Conservation (phyloP, 2,888 invertebrate species). For the Sthenelais limicola region DNA sequence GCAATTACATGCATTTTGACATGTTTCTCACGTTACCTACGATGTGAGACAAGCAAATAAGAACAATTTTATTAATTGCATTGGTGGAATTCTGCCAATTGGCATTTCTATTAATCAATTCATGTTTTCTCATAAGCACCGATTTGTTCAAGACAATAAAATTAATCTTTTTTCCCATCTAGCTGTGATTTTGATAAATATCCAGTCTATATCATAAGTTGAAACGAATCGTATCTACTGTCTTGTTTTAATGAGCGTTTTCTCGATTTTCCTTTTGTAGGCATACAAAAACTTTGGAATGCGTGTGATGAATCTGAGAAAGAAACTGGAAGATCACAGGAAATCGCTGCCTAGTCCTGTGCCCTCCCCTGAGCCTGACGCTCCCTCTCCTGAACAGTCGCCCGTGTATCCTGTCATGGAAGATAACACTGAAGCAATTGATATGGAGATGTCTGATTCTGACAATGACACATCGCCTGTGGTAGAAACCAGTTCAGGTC, state of each 20-base stretch:
- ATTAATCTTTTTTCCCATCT: too few relatives aligned
- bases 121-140: too few relatives aligned
- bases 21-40: too few relatives aligned
- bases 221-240: not conserved
- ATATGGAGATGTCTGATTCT: constrained; percentile 66
- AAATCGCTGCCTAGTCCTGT: constrained; percentile 81
- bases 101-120: too few relatives aligned
- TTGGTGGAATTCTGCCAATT: too few relatives aligned
- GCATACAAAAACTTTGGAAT: constrained; percentile 95
- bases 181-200: too few relatives aligned
- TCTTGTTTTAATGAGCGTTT: not conserved
- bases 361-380: constrained; percentile 78
- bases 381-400: constrained; percentile 83
- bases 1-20: too few relatives aligned
- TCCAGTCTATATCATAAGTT: not conserved
- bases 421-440: constrained; percentile 70
- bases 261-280: constrained; percentile 73
- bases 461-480: constrained; percentile 16
- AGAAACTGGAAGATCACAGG: constrained; percentile 86
- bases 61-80: not conserved
- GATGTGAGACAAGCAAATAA: not conserved
- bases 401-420: constrained; percentile 83
- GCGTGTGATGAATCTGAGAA: constrained; percentile 87
- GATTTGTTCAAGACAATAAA: too few relatives aligned
- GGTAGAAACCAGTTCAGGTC: constrained; percentile 14